phyloP scores from a whole-genome alignment of 2,888 invertebrate genomes.

The Poecilobothrus nobilitatus region DNA sequence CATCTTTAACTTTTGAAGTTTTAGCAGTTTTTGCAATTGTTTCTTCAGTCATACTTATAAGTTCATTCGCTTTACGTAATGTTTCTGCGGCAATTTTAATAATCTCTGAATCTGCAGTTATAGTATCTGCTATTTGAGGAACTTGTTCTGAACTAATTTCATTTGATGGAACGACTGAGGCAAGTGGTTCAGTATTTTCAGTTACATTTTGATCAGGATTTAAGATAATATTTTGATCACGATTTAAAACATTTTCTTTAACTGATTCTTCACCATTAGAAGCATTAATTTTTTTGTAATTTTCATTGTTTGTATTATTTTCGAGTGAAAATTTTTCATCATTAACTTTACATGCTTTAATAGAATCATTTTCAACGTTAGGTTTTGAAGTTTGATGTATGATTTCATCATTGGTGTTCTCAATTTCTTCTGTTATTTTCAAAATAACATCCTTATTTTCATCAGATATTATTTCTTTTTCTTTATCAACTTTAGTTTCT shows the following conservation, averaged over 20 bases:
- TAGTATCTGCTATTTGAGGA: neutral
- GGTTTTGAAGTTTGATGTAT: too few species aligned
- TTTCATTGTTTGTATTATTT: neutral
- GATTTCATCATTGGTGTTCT: too few species aligned
- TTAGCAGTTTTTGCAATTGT: neutral
- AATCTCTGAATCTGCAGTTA: neutral
- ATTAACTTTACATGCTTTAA: too few species aligned
- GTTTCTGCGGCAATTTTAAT: neutral
- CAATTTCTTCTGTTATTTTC: too few species aligned
- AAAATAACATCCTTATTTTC: too few species aligned
- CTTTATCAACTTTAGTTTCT: too few species aligned
- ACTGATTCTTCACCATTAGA: neutral
- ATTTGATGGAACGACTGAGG: neutral
- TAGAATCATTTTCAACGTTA: too few species aligned
- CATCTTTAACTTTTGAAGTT: neutral
- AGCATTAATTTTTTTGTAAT: neutral
- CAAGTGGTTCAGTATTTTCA: slow-evolving; percentile 1
- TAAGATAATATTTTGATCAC: neutral
- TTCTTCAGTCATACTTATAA: neutral
- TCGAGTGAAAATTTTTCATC: neutral
- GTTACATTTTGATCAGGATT: slow-evolving; percentile 3
- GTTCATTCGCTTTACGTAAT: neutral
- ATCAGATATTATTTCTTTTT: too few species aligned
- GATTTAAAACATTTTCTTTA: neutral
- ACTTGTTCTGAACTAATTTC: neutral